phyloP scores from a whole-genome alignment of 2,113 vertebrate species.

The Callipepla squamata region DNA sequence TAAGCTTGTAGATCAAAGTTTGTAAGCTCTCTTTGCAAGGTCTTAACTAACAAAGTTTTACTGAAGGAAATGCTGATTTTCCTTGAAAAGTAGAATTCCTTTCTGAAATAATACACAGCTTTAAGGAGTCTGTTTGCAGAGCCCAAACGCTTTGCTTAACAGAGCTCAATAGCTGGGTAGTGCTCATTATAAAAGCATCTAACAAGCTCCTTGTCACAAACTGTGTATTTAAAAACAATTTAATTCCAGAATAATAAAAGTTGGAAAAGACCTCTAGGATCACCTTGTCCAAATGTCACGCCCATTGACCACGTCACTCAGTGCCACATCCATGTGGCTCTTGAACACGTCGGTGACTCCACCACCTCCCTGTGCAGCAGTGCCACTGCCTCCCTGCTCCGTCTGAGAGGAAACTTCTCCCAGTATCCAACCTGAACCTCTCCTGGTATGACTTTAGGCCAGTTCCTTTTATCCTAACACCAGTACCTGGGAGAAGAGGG shows the following conservation, averaged over 20 bases:
- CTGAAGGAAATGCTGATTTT: not conserved
- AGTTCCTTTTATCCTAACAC: too few relatives aligned
- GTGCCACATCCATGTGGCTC: too few relatives aligned
- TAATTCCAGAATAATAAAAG: not conserved
- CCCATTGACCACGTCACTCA: too few relatives aligned
- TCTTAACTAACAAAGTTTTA: not conserved
- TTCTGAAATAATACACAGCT: not conserved
- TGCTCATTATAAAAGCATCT: constrained; percentile 1
- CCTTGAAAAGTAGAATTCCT: not conserved
- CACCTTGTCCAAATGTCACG: too few relatives aligned
- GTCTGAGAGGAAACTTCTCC: too few relatives aligned
- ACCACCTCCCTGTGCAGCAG: too few relatives aligned
- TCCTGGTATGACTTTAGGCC: too few relatives aligned
- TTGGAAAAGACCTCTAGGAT: too few relatives aligned
- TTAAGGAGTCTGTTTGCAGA: constrained; percentile 16
- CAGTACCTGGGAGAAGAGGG: too few relatives aligned
- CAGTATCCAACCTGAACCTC: too few relatives aligned
- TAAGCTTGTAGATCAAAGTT: constrained; percentile 19
- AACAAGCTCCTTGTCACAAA: not conserved
- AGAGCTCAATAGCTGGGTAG: not conserved
- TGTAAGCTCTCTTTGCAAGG: not conserved
- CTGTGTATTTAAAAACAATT: not conserved
- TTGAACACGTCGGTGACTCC: too few relatives aligned
- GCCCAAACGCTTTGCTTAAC: not conserved
- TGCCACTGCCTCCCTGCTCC: too few relatives aligned